Evolutionary conservation across 2,888 invertebrate species (phyloP).

Genomic region (Amphipyra berbera): DNA sequence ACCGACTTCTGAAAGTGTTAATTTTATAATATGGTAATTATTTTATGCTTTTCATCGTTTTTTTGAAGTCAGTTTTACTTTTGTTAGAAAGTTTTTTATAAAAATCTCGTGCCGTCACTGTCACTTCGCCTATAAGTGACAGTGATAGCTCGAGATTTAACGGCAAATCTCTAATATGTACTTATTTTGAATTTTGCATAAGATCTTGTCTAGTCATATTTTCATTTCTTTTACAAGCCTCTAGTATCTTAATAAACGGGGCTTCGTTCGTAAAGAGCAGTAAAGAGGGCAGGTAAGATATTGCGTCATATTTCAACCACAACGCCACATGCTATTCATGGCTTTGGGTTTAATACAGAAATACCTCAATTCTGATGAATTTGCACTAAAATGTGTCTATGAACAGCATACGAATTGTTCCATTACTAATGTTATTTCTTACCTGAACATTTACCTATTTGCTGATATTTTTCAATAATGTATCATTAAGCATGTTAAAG

Average conservation of each 20-base stretch:
- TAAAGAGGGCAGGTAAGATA: conserved; percentile 62
- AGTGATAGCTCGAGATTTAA: no score
- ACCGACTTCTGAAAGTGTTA: no score
- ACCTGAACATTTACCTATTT: background rate
- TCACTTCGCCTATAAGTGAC: no score
- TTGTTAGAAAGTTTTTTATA: no score
- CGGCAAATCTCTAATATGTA: no score
- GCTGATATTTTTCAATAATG: no score
- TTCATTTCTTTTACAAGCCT: conserved; percentile 28
- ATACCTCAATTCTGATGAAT: conserved; percentile 52
- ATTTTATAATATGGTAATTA: no score
- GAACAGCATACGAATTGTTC: conserved; percentile 6
- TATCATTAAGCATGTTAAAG: no score
- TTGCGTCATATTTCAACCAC: conserved; percentile 70
- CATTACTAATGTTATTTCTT: background rate
- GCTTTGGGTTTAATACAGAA: conserved; percentile 57
- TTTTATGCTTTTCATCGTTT: no score
- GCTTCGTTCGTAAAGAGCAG: conserved; percentile 31
- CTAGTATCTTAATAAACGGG: conserved; percentile 47
- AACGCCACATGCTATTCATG: conserved; percentile 68
- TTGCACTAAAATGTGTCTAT: conserved; percentile 17
- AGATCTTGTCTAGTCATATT: conserved; percentile 14
- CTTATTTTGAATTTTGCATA: no score
- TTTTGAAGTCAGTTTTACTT: no score
- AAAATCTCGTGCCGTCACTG: no score